Evolutionary conservation across 2,888 invertebrate species (phyloP).

Genomic region (Leucophenga maculata): DNA sequence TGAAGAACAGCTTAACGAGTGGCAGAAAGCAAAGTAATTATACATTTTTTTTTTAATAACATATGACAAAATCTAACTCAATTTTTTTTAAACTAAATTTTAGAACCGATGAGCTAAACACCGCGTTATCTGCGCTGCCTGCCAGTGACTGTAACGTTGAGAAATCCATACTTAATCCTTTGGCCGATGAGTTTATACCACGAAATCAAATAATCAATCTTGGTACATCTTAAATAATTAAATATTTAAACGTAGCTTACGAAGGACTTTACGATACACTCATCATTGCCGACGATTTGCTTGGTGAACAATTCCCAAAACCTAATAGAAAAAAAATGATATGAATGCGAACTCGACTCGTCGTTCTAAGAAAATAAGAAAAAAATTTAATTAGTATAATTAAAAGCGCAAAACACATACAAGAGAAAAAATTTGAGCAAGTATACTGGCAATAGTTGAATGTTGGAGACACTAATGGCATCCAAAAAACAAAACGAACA

Average conservation of each 20-base stretch:
- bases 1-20: slow-evolving; percentile 72
- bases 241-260: background rate
- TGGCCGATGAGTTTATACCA: slow-evolving; percentile 90
- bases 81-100: slow-evolving; percentile 24
- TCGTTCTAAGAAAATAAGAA: slow-evolving; percentile 26
- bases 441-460: slow-evolving; percentile 2
- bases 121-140: slow-evolving; percentile 68
- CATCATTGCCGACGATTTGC: background rate
- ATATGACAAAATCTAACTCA: background rate
- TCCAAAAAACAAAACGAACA: slow-evolving; percentile 36
- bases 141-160: slow-evolving; percentile 71
- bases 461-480: slow-evolving; percentile 25
- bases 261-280: background rate
- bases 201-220: slow-evolving; percentile 66
- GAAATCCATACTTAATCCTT: slow-evolving; percentile 85
- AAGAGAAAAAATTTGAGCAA: slow-evolving; percentile 12
- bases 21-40: slow-evolving; percentile 68
- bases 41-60: background rate
- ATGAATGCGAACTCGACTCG: slow-evolving; percentile 13
- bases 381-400: slow-evolving; percentile 15
- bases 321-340: background rate
- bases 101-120: slow-evolving; percentile 69
- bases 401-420: slow-evolving; percentile 25
- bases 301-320: slow-evolving; percentile 5
- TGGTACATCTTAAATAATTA: slow-evolving; percentile 60